Conservation (phyloP, 2,113 vertebrate species). For the Carassius auratus region DNA sequence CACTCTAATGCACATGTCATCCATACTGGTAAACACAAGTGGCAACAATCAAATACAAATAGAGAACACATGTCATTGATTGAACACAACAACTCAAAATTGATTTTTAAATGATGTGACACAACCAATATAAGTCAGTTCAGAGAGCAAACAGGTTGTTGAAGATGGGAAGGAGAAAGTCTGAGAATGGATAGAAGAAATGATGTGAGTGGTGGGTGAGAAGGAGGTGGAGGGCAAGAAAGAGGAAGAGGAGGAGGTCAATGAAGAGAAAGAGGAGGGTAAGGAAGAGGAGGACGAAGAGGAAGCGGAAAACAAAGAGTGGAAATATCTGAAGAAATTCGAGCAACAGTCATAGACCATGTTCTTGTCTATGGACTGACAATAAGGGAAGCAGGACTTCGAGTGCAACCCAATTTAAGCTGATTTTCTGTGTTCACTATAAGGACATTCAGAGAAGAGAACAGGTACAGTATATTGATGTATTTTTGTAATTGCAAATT, state of each 20-base stretch:
- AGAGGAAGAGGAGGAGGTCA: no score
- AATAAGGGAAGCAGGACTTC: not conserved
- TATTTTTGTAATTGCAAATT: not conserved
- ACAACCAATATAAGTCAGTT: no score
- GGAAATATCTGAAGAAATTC: not conserved
- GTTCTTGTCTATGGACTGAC: constrained; percentile 1
- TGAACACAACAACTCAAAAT: no score
- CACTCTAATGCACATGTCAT: no score
- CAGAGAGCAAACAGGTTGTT: no score
- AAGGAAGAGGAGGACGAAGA: not conserved
- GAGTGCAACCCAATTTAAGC: constrained; percentile 15
- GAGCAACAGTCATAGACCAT: constrained; percentile 3
- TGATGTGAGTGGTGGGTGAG: no score
- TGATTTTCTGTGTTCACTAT: not conserved
- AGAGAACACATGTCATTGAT: no score
- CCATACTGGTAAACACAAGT: no score
- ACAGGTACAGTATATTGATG: not conserved
- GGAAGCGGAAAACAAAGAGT: not conserved
- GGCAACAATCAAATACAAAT: no score
- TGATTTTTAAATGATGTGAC: no score
- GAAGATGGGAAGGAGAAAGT: not conserved
- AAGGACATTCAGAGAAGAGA: not conserved
- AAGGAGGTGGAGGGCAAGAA: no score
- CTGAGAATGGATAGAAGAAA: no score
- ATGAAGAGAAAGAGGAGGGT: not conserved